Base-by-base conservation (phyloP, 2,888 invertebrate genomes). In the Cepaea hortensis region DNA sequence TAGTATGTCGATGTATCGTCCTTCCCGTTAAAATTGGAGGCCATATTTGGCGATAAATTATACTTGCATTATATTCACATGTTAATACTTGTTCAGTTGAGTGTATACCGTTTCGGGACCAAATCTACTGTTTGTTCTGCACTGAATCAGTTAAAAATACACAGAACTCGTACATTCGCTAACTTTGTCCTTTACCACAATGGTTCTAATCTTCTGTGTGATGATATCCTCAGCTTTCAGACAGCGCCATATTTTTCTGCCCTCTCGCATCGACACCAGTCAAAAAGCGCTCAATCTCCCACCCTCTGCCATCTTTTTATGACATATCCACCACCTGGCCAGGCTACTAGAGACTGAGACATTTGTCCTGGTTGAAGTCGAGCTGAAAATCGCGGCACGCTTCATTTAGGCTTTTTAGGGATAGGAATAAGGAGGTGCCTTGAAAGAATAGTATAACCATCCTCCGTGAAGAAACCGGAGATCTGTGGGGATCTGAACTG, bases 271-370 rank as follows among this genome's bases (percentile, higher is more conserved):
- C 1, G 35, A 15, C 62, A 79, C 13, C 23, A 46, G 79, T 62
- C n/a, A 55, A 79, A 79, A 62, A 62, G 62, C 62, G 23, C 62
- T 79, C 62, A 79, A 79, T 79, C 62, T 79, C 61, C 35, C 62
- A 79, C 79, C 79, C 46, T 79, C 79, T 79, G 62, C 79, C 79
- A 79, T 79, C 62, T 62, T 79, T 35, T 23, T 79, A 62, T 65
- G 79, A 79, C 79, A 79, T 62, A 62, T 62, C 79, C 79, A 55
- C 79, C 79, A 79, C 79, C 79, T 79, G 79, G 79, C 62, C 61
- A 6, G 62, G 62, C 20, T n/a, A 62, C 62, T 61, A 62, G 79
- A 79, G 62, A 62, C 62, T 48, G 23, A 61, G 62, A 79, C 79
- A 35, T 79, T 79, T 62, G 62, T 79, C 62, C 23, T 79, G 79